phyloP scores from a whole-genome alignment of 2,797 vertebrate species.

The Microcaecilia unicolor region DNA sequence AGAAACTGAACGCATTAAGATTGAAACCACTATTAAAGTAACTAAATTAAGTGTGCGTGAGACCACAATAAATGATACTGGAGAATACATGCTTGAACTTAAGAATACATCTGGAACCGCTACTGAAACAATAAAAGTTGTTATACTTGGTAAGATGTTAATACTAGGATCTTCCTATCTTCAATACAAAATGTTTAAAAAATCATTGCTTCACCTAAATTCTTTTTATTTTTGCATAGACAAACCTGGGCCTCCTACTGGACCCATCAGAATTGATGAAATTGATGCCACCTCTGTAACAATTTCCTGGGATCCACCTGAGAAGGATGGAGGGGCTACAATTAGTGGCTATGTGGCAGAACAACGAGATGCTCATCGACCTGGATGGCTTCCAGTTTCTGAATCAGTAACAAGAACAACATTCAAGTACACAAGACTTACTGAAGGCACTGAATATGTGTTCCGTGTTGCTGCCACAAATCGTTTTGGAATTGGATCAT shows the following conservation, averaged over 20 bases:
- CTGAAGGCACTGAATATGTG: constrained; percentile 88
- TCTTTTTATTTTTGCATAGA: constrained; percentile 50
- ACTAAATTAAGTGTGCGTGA: constrained; percentile 78
- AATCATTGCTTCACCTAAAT: background rate
- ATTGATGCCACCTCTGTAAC: constrained; percentile 80
- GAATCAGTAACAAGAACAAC: constrained; percentile 84
- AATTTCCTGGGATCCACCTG: constrained; percentile 85
- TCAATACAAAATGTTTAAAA: background rate
- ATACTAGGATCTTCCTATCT: constrained; percentile 1
- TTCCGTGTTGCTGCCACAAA: constrained; percentile 93
- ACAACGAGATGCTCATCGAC: constrained; percentile 92
- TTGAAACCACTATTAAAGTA: constrained; percentile 76
- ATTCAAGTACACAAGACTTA: constrained; percentile 85
- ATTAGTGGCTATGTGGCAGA: constrained; percentile 87
- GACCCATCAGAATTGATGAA: constrained; percentile 82
- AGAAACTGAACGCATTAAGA: constrained; percentile 78
- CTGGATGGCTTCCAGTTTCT: constrained; percentile 90
- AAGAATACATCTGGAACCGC: constrained; percentile 80
- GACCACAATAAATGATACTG: constrained; percentile 85
- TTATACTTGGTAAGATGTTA: constrained; percentile 82
- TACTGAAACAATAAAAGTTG: constrained; percentile 78
- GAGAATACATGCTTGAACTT: constrained; percentile 83
- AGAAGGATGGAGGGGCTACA: constrained; percentile 84
- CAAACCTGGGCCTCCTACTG: constrained; percentile 86
- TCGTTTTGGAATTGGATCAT: constrained; percentile 89